Base-by-base conservation (phyloP, 2,113 vertebrate genomes). In the Hippopotamus amphibius region DNA sequence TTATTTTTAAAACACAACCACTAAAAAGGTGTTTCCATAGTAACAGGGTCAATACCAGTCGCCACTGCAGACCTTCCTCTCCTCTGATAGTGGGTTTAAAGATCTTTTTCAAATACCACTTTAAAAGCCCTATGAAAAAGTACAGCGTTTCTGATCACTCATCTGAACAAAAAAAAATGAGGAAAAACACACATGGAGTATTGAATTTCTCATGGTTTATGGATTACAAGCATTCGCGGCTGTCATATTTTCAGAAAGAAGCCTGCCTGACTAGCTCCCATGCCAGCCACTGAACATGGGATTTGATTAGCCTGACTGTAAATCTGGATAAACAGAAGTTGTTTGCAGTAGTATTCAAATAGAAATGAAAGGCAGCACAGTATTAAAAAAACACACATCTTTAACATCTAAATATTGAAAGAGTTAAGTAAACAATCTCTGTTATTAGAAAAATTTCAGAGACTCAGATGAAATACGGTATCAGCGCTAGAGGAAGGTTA, bases 11-110 rank as follows among this genome's bases (percentile, higher is more conserved):
- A 97, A 95, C 74, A 97, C 69, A 92, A 92, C 80, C 74, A 85
- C 93, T 97, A 43, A 98, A 97, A 98, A 95, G 72, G 81, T 57
- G 98, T 98, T 98, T 96, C 98, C 98, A 98, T 98, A 97, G 98
- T 90, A 98, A 98, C 98, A 97, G 98, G 97, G 97, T 97, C 97
- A 98, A 93, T 88, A 98, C 74, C 71, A 82, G 91, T 94, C 97
- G 92, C 92, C 41, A 96, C 88, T 95, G 96, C 61, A 97, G 95
- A 97, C 92, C 65, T 97, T 96, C 85, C 48, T 98, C 82, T 87
- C 96, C 97, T 96, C 93, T 97, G 95, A 97, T 82, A 89, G 43
- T n/a, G 77, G 16, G 63, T 98, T 98, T 98, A 97, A 96, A 97
- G 84, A 97, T 97, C 90, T 97, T 96, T 98, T 98, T 97, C 97